A percentile compares a stretch with the other conserved stretches of the same genome.
phyloP scores from a whole-genome alignment of 1,140 invertebrate species.

The Drusus annulatus region DNA sequence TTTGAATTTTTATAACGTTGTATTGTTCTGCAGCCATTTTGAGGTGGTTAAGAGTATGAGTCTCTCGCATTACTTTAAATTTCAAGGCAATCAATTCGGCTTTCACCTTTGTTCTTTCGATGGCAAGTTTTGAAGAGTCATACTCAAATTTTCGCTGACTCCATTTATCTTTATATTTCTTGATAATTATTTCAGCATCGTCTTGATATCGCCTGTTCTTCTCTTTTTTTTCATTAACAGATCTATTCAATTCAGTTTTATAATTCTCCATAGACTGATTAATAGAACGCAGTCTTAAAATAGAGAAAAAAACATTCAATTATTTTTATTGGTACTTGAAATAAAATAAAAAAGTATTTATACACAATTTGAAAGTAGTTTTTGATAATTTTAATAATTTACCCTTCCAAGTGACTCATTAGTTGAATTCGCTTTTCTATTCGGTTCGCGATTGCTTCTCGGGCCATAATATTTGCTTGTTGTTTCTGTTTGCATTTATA shows the following conservation, averaged over 20 bases:
- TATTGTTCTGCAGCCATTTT: neutral
- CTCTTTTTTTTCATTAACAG: neutral
- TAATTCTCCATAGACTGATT: neutral
- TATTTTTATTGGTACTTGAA: neutral
- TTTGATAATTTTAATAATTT: neutral
- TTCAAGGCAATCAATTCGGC: neutral
- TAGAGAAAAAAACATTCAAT: neutral
- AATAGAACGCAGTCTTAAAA: neutral
- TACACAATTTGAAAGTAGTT: too few species aligned
- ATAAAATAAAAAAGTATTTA: too few species aligned
- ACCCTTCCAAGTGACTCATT: neutral
- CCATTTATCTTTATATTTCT: constrained; percentile 11
- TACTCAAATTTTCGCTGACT: neutral
- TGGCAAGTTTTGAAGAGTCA: neutral
- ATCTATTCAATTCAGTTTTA: neutral
- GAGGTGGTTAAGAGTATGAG: neutral
- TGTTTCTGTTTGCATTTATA: neutral
- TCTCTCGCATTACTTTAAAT: neutral
- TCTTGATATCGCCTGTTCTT: constrained; percentile 18
- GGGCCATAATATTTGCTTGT: neutral
- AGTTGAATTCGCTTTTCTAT: neutral
- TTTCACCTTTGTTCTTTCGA: neutral
- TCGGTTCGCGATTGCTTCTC: neutral
- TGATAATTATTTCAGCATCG: neutral
- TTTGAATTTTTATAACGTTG: neutral